Evolutionary conservation across 2,888 invertebrate genomes (phyloP).

Genomic region (Drosophila pseudotakahashii): DNA sequence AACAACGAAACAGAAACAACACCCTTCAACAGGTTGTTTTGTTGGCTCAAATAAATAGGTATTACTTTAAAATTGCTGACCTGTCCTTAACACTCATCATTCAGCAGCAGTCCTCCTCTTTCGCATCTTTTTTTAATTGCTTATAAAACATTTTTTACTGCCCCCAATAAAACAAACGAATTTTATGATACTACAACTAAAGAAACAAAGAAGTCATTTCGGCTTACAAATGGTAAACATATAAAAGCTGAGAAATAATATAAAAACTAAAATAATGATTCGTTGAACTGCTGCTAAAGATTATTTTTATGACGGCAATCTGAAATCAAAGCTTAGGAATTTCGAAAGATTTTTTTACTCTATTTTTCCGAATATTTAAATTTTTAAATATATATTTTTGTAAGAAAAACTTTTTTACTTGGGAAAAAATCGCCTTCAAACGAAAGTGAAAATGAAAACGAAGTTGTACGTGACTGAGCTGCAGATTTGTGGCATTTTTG

Average conservation of each 20-base stretch:
- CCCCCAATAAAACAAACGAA: constrained; percentile 15
- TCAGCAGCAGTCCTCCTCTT: background rate
- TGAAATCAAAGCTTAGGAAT: too few relatives aligned
- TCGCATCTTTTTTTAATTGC: constrained; percentile 9
- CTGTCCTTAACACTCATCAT: background rate
- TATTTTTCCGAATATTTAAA: background rate
- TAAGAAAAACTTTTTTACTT: background rate
- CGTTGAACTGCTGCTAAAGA: too few relatives aligned
- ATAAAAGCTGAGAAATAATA: constrained; percentile 16
- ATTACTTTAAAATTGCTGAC: constrained; percentile 6
- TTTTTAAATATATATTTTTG: background rate
- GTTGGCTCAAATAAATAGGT: background rate
- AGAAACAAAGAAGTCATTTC: constrained; percentile 13
- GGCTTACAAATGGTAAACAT: constrained; percentile 20
- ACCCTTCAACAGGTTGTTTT: background rate
- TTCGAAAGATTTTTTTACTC: too few relatives aligned
- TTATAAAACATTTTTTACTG: constrained; percentile 14
- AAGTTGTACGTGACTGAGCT: constrained; percentile 58
- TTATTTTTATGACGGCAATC: background rate
- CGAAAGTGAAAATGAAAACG: constrained; percentile 67
- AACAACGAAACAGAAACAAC: background rate
- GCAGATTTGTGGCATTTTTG: constrained; percentile 57
- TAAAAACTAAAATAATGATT: background rate
- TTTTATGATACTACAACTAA: background rate
- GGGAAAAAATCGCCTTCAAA: constrained; percentile 7